phyloP scores from a whole-genome alignment of 2,888 invertebrate species.

The Myopa testacea region DNA sequence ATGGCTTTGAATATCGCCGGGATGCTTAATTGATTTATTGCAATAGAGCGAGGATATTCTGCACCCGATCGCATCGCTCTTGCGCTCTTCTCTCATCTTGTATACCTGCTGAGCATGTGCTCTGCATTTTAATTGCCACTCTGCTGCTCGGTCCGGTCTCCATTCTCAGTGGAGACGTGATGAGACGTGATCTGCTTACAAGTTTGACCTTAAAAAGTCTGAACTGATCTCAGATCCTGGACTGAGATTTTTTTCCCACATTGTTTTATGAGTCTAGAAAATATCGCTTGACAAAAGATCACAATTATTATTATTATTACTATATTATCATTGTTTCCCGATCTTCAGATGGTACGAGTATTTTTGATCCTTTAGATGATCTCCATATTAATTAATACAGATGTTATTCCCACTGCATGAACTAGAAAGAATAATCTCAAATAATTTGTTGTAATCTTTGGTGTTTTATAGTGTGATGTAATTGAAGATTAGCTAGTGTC shows the following conservation, averaged over 20 bases:
- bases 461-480: background rate
- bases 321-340: background rate
- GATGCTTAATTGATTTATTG: slow-evolving; percentile 39
- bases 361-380: background rate
- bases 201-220: slow-evolving; percentile 14
- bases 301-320: slow-evolving; percentile 21
- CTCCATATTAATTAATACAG: too few species aligned
- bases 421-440: too few species aligned
- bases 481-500: background rate
- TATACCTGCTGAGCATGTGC: slow-evolving; percentile 7
- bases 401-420: too few species aligned
- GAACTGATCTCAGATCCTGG: background rate
- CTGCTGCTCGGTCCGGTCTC: background rate
- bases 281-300: slow-evolving; percentile 26
- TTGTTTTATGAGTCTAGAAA: slow-evolving; percentile 26
- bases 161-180: background rate
- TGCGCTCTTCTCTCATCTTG: background rate
- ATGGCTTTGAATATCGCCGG: slow-evolving; percentile 33
- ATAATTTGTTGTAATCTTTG: background rate
- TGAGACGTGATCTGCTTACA: slow-evolving; percentile 21
- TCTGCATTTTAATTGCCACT: slow-evolving; percentile 29
- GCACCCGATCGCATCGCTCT: slow-evolving; percentile 5
- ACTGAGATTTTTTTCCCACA: background rate
- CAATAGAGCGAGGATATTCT: slow-evolving; percentile 19
- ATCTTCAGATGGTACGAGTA: background rate